These are phyloP conservation scores for Ctenopoma kingsleyae DNA, from an alignment of 2,797 vertebrate species.

Conservation along the genomic window DNA sequence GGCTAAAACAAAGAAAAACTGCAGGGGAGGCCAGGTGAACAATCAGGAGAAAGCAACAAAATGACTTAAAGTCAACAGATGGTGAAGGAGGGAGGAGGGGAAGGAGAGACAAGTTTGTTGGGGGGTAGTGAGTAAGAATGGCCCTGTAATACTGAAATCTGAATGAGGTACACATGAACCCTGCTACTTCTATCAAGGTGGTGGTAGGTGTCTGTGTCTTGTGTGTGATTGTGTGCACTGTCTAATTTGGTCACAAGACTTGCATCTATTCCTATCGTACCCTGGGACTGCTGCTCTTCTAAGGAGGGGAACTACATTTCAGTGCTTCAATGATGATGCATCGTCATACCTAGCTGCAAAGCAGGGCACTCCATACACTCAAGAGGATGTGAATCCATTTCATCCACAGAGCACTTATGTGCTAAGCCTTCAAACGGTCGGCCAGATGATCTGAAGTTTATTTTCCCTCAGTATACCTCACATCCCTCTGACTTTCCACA, in stretches of 20 bases:
- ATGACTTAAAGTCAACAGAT: constrained; percentile 78
- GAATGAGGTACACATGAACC: constrained; percentile 19
- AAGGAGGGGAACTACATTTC: constrained; percentile 61
- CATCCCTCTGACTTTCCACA: constrained; percentile 53
- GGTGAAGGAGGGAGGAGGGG: constrained; percentile 41
- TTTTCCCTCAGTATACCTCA: constrained; percentile 54
- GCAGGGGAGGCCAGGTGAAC: constrained; percentile 26
- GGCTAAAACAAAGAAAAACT: constrained; percentile 1
- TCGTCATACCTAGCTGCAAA: constrained; percentile 57
- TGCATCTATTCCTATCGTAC: constrained; percentile 65
- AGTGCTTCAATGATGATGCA: constrained; percentile 20
- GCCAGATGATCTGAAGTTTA: constrained; percentile 56
- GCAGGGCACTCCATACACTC: constrained; percentile 57
- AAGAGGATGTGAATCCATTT: constrained; percentile 74
- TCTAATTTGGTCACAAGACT: constrained; percentile 72
- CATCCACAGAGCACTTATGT: constrained; percentile 72
- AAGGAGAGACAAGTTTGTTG: neutral
- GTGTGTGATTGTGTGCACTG: constrained; percentile 34
- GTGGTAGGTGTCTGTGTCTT: constrained; percentile 15
- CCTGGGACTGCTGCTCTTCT: constrained; percentile 61
- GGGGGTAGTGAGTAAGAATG: constrained; percentile 10
- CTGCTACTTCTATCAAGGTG: constrained; percentile 37
- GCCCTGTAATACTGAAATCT: constrained; percentile 30
- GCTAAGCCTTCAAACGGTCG: constrained; percentile 64
- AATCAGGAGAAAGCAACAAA: constrained; percentile 67